phyloP scores from a whole-genome alignment of 2,888 invertebrate genomes.

The Mimas tiliae region DNA sequence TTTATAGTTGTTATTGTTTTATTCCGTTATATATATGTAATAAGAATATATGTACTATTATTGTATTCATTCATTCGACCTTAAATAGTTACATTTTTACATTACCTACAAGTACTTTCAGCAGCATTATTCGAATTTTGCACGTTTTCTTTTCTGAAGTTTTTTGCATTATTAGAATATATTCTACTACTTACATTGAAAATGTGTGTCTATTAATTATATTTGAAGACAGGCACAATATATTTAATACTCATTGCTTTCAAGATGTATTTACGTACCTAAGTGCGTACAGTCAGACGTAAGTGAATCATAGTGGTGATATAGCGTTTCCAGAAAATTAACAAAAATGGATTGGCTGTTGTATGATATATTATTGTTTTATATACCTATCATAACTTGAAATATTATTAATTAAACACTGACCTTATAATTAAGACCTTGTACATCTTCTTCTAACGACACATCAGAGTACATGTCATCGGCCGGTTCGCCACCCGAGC shows the following conservation, averaged over 20 bases:
- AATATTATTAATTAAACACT: conserved; percentile 37
- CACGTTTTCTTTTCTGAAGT: background rate
- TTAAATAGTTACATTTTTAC: background rate
- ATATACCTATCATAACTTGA: too few relatives aligned
- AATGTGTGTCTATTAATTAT: too few relatives aligned
- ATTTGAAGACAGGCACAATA: too few relatives aligned
- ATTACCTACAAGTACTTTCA: background rate
- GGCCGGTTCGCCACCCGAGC: conserved; percentile 95
- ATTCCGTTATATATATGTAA: too few relatives aligned
- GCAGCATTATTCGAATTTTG: background rate
- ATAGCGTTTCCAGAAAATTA: background rate
- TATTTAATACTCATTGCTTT: too few relatives aligned
- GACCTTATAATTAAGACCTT: conserved; percentile 97
- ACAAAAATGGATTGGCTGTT: background rate
- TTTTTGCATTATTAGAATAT: too few relatives aligned
- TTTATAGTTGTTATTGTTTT: too few relatives aligned
- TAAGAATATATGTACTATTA: too few relatives aligned
- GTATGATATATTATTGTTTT: too few relatives aligned
- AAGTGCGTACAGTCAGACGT: background rate
- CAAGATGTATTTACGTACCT: background rate
- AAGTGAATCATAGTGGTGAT: background rate
- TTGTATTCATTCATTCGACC: too few relatives aligned
- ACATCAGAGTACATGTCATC: conserved; percentile 98
- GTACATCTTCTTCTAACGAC: conserved; percentile 95
- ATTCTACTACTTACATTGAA: too few relatives aligned